phyloP scores from a whole-genome alignment of 1,140 invertebrate species.

The Octopus bimaculoides region DNA sequence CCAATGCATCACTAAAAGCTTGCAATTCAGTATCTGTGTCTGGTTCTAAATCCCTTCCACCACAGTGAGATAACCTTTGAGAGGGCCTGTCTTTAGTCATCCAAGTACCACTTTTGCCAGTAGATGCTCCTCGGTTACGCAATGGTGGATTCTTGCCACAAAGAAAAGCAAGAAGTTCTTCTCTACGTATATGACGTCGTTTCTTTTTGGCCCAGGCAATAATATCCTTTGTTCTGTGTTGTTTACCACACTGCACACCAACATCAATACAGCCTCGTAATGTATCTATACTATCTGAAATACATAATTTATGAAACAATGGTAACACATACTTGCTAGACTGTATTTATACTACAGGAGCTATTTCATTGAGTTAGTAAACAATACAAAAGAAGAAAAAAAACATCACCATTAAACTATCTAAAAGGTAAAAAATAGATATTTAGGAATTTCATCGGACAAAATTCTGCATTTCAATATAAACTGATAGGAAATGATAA shows the following conservation, averaged over 20 bases:
- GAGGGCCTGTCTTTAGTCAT: slow-evolving; percentile 57
- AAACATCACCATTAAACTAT: too few species aligned
- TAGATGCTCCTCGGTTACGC: slow-evolving; percentile 57
- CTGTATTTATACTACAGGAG: too few species aligned
- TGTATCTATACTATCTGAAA: slow-evolving; percentile 72
- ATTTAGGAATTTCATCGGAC: too few species aligned
- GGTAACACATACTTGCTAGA: too few species aligned
- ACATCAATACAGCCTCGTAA: slow-evolving; percentile 69
- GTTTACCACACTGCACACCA: slow-evolving; percentile 71
- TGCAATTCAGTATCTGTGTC: slow-evolving; percentile 65
- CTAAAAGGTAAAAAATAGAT: too few species aligned
- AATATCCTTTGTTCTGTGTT: slow-evolving; percentile 73
- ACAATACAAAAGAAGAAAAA: too few species aligned
- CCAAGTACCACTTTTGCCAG: slow-evolving; percentile 58
- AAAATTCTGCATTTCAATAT: too few species aligned
- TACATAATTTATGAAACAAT: slow-evolving; percentile 18
- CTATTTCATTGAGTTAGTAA: too few species aligned
- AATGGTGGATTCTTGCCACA: slow-evolving; percentile 71
- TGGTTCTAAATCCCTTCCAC: slow-evolving; percentile 21
- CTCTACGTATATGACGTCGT: slow-evolving; percentile 69
- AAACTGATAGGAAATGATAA: too few species aligned
- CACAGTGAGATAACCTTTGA: slow-evolving; percentile 33
- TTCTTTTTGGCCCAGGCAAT: slow-evolving; percentile 68
- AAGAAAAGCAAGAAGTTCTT: slow-evolving; percentile 77
- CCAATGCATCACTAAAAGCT: slow-evolving; percentile 75